phyloP scores from a whole-genome alignment of 2,113 vertebrate species.

The Scomber scombrus region DNA sequence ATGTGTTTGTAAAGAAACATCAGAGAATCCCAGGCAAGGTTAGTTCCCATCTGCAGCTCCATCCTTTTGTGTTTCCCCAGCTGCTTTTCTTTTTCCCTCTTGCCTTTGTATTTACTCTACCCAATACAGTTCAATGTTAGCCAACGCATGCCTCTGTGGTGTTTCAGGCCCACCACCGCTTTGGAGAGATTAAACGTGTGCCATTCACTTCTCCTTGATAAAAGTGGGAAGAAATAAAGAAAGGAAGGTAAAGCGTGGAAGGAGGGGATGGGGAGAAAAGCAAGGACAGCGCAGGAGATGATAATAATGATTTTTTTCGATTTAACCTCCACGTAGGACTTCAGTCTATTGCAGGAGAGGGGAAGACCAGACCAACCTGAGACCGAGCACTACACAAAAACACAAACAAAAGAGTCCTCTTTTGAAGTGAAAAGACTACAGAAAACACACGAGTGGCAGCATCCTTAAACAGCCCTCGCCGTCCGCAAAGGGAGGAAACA shows the following conservation, averaged over 20 bases:
- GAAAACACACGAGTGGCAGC: conserved; percentile 51
- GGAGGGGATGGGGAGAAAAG: conserved; percentile 23
- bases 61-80: conserved; percentile 76
- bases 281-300: conserved; percentile 40
- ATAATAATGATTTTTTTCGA: conserved; percentile 68
- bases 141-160: conserved; percentile 67
- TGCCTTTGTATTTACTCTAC: conserved; percentile 77
- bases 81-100: conserved; percentile 74
- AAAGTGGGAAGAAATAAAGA: conserved; percentile 65
- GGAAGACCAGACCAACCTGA: conserved; percentile 41
- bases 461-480: conserved; percentile 48
- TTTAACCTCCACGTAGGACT: conserved; percentile 71
- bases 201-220: conserved; percentile 73
- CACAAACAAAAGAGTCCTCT: conserved; percentile 45
- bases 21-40: conserved; percentile 78
- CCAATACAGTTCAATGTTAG: conserved; percentile 72
- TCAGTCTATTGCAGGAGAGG: conserved; percentile 57
- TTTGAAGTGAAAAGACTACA: conserved; percentile 60
- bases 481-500: conserved; percentile 68
- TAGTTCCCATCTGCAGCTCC: conserved; percentile 79
- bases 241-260: conserved; percentile 54
- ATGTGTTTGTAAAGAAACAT: conserved; percentile 73
- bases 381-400: conserved; percentile 46
- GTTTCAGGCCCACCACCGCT: conserved; percentile 70
- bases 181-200: conserved; percentile 76